These are phyloP conservation scores for Paracyclopina nana DNA, from an alignment of 1,140 invertebrate genomes.

Conservation along the genomic window DNA sequence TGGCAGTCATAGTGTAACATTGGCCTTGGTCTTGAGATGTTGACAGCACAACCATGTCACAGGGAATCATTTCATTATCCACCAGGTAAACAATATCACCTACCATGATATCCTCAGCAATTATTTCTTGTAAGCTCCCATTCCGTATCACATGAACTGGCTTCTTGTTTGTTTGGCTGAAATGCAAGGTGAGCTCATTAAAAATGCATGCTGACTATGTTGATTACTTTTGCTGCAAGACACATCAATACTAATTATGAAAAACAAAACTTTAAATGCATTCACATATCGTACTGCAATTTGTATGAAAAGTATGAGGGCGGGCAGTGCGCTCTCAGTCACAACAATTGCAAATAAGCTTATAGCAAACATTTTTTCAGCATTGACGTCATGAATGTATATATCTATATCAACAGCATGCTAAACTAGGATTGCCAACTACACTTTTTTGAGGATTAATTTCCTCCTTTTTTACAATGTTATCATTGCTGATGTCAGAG, in stretches of 20 bases:
- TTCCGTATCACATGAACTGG: background rate
- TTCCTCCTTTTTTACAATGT: too few relatives aligned
- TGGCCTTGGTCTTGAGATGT: slow-evolving; percentile 29
- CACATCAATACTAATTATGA: background rate
- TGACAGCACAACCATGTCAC: slow-evolving; percentile 51
- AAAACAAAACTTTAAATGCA: background rate
- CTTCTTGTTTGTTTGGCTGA: slow-evolving; percentile 9
- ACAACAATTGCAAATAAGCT: too few relatives aligned
- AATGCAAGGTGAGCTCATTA: background rate
- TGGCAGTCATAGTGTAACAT: slow-evolving; percentile 42
- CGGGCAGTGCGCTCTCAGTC: too few relatives aligned
- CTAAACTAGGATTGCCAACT: too few relatives aligned
- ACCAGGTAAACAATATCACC: slow-evolving; percentile 51
- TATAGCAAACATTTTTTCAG: too few relatives aligned
- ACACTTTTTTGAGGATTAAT: too few relatives aligned
- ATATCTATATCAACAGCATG: too few relatives aligned
- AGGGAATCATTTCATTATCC: slow-evolving; percentile 50
- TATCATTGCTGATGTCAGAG: too few relatives aligned
- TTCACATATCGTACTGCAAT: background rate
- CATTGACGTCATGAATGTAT: too few relatives aligned
- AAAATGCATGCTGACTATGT: slow-evolving; percentile 1
- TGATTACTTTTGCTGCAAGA: background rate
- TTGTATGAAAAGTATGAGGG: too few relatives aligned
- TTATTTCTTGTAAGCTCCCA: slow-evolving; percentile 15
- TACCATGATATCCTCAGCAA: slow-evolving; percentile 32